Percentiles rank a stretch among this genome's conserved stretches.
Conservation (phyloP, 1,140 invertebrate genomes). For the Micrasema longulum region DNA sequence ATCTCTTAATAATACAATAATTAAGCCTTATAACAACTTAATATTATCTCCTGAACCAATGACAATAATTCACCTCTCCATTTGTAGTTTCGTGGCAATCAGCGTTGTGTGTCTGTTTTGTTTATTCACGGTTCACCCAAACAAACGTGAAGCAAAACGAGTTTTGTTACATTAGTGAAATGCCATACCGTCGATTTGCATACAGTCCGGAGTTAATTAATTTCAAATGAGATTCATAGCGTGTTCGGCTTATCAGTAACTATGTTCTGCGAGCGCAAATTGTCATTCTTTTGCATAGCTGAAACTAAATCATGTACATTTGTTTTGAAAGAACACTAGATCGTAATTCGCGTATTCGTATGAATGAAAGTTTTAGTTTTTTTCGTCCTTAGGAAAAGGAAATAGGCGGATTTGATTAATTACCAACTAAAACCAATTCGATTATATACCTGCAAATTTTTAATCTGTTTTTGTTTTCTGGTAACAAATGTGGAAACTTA, state of each 20-base stretch:
- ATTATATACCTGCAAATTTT: too few species aligned
- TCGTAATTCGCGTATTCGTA: too few species aligned
- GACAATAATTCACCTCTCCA: slow-evolving; percentile 4
- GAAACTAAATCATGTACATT: too few species aligned
- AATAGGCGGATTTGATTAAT: too few species aligned
- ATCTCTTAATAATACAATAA: too few species aligned
- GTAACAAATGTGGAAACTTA: too few species aligned
- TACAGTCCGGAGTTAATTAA: slow-evolving; percentile 46
- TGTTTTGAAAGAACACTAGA: too few species aligned
- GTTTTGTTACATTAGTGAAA: slow-evolving; percentile 39
- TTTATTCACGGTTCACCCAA: slow-evolving; percentile 5
- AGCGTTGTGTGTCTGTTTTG: slow-evolving; percentile 27
- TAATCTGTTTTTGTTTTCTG: too few species aligned
- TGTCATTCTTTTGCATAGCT: not conserved
- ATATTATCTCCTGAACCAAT: not conserved
- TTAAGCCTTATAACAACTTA: too few species aligned
- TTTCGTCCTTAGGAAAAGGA: too few species aligned
- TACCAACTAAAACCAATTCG: too few species aligned
- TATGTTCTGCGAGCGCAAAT: not conserved
- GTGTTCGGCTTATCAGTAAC: slow-evolving; percentile 24
- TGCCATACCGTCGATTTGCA: slow-evolving; percentile 47
- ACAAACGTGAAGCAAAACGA: slow-evolving; percentile 38
- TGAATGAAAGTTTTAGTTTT: too few species aligned
- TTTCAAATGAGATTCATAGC: slow-evolving; percentile 44
- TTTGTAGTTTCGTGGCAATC: slow-evolving; percentile 30